phyloP scores from a whole-genome alignment of 2,113 vertebrate genomes.

The Sporophila hypoxantha region DNA sequence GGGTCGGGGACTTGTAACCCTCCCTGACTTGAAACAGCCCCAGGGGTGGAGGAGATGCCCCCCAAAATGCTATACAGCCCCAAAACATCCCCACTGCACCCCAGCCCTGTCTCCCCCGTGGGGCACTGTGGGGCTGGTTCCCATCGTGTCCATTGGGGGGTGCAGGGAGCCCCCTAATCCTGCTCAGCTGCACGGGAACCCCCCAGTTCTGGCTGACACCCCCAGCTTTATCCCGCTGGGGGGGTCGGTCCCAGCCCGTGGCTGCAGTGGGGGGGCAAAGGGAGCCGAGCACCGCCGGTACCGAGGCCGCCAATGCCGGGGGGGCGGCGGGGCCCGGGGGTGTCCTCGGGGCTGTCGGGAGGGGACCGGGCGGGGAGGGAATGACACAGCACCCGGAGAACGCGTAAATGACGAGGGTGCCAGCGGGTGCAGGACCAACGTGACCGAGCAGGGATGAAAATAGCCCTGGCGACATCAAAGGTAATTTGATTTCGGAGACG shows the following conservation, averaged over 20 bases:
- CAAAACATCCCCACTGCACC: background rate
- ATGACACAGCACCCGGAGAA: conserved; percentile 46
- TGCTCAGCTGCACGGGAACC: background rate
- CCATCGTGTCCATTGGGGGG: background rate
- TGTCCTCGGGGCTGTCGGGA: background rate
- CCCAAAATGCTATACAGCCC: background rate
- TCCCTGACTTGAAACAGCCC: background rate
- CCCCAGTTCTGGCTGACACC: background rate
- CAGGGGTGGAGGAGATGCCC: too few species aligned
- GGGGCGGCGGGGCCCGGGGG: fast-evolving
- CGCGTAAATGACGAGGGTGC: background rate
- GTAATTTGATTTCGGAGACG: background rate
- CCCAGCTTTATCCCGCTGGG: background rate
- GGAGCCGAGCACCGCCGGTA: background rate
- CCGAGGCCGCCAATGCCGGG: fast-evolving
- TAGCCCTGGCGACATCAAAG: conserved; percentile 14
- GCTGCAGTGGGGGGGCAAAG: fast-evolving
- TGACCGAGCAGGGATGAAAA: conserved; percentile 29
- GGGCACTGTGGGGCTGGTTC: background rate
- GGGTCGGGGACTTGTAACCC: fast-evolving
- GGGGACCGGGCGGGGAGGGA: background rate
- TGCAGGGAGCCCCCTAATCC: background rate
- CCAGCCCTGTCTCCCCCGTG: background rate
- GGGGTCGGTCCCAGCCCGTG: background rate
- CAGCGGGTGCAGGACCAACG: background rate